Base-by-base conservation (phyloP, 2,797 vertebrate species). In the Heliangelus exortis region DNA sequence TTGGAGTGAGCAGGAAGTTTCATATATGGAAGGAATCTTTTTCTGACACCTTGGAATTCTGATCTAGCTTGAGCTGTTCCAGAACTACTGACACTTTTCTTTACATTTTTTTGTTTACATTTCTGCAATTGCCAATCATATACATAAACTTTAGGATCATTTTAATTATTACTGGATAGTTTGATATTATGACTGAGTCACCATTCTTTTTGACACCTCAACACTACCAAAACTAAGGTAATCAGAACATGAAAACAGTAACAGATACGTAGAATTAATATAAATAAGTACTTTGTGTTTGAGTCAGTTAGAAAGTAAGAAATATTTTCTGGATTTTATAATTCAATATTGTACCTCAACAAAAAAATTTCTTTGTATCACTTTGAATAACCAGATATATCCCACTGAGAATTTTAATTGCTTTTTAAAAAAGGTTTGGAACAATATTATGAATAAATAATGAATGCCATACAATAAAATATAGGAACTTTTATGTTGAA, bases 401-500 rank as follows among this genome's bases (percentile, higher is more conserved):
- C 18, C 19, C 76, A 28, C 15, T 72, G 2, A 61, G 39, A 41
- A 41, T 41, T 41, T 41, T 41, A 41, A 41, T 41, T 41, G 6
- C 13, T 41, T 61, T 71, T 72, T 79, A 15, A 33, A 43, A n/a
- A n/a, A n/a, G n/a, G 15, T 84, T 76, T 57, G 61, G 25, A 78
- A 6, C 7, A 53, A 51, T 92, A 72, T 26, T 41, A 14, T 41
- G 39, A 41, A 41, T 41, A 41, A 41, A 41, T 41, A 62, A 53
- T 45, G 63, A 21, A 48, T 29, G 89, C 53, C 10, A 68, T 51
- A 95, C 81, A 90, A 87, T 90, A 21, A 90, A 95, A 86, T 62
- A n/a, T 53, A 88, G 23, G 74, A 92, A 94, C 77, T 48, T 80
- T 62, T 12, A 87, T 55, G 66, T 51, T 59, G 34, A 67, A 91